Conservation (phyloP, 2,113 vertebrate genomes). For the Chrysemys picta region DNA sequence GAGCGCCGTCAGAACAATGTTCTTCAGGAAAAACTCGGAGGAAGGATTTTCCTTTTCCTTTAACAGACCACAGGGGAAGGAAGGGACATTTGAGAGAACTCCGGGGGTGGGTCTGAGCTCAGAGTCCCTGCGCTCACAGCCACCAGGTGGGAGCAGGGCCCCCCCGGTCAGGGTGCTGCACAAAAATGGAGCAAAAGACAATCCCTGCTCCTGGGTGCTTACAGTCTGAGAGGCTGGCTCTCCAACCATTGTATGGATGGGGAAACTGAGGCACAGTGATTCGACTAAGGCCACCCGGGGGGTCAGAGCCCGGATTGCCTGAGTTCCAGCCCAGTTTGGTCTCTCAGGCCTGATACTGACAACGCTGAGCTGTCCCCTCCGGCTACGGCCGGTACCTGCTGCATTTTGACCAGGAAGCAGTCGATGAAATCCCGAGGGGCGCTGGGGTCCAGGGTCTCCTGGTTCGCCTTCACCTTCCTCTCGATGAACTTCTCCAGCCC, state of each 20-base stretch:
- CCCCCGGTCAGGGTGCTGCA: too few species aligned
- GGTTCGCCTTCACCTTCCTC: slow-evolving; percentile 72
- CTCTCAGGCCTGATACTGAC: too few species aligned
- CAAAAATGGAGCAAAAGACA: not conserved
- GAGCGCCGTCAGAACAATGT: not conserved
- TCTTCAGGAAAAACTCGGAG: slow-evolving; percentile 32
- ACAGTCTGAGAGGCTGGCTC: too few species aligned
- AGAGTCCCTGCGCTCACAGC: too few species aligned
- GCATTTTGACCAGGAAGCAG: slow-evolving; percentile 78
- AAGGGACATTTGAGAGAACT: not conserved
- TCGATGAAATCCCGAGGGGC: slow-evolving; percentile 81
- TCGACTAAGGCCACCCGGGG: not conserved
- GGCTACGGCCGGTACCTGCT: slow-evolving; percentile 63
- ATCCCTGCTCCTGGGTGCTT: too few species aligned
- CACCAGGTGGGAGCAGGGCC: too few species aligned
- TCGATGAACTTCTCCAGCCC: slow-evolving; percentile 67
- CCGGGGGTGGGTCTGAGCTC: not conserved
- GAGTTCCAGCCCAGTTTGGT: not conserved
- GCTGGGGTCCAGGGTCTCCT: slow-evolving; percentile 69
- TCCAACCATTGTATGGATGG: accelerated
- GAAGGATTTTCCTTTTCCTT: slow-evolving; percentile 35
- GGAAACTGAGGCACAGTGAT: not conserved
- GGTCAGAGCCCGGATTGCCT: not conserved
- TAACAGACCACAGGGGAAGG: not conserved
- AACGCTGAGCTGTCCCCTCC: accelerated